A percentile compares a stretch with the other conserved stretches of the same genome.
These are phyloP conservation scores for Drosophila subquinaria DNA, from an alignment of 2,888 invertebrate genomes.

Conservation along the genomic window DNA sequence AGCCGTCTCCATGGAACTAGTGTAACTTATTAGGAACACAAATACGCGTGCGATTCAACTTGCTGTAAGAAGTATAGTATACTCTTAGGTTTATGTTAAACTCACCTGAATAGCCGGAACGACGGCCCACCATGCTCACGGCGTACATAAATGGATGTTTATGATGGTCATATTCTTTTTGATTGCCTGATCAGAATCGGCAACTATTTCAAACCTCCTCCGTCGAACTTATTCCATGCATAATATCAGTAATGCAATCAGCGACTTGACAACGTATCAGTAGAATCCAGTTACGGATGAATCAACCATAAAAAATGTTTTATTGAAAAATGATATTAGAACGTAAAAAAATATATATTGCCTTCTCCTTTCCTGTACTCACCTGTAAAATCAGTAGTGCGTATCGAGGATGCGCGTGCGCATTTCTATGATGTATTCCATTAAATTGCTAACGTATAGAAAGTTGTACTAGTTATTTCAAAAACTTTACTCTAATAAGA, in stretches of 20 bases:
- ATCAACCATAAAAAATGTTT: conserved; percentile 12
- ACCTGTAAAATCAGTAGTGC: conserved; percentile 97
- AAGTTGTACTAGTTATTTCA: conserved; percentile 1
- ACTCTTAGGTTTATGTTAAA: not conserved
- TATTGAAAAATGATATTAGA: not conserved
- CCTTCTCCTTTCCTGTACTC: conserved; percentile 50
- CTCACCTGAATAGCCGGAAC: conserved; percentile 90
- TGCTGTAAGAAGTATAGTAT: no score
- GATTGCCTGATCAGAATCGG: conserved; percentile 91
- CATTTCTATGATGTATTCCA: conserved; percentile 99
- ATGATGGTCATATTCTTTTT: conserved; percentile 93
- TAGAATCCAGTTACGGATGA: conserved; percentile 4
- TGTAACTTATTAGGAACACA: no score
- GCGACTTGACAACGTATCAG: conserved; percentile 94
- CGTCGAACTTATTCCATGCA: conserved; percentile 97
- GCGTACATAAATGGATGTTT: conserved; percentile 90
- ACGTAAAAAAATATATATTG: not conserved
- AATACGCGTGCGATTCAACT: conserved; percentile 94
- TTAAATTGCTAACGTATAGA: no score
- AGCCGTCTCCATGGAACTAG: conserved; percentile 95
- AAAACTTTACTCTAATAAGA: conserved; percentile 13
- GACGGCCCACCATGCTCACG: conserved; percentile 92
- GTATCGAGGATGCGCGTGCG: conserved; percentile 93
- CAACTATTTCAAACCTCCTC: conserved; percentile 93
- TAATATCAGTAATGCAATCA: conserved; percentile 96